Conservation (phyloP, 2,888 invertebrate species). For the Halictus ligatus region DNA sequence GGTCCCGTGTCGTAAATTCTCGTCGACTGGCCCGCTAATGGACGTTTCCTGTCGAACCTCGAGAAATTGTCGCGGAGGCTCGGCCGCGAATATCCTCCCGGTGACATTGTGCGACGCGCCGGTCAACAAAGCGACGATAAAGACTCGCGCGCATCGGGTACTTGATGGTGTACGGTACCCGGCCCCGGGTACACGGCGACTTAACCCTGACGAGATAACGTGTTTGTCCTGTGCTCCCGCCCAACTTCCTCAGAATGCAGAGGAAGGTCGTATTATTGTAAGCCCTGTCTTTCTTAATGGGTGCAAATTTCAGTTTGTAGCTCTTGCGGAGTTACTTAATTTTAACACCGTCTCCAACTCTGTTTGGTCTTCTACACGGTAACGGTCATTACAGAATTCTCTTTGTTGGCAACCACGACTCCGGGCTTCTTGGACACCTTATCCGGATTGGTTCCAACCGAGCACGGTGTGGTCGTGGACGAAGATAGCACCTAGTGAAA, state of each 20-base stretch:
- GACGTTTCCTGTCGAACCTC: constrained; percentile 75
- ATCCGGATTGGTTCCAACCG: no score
- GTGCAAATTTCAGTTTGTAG: not conserved
- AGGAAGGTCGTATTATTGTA: not conserved
- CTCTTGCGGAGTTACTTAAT: not conserved
- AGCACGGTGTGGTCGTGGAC: no score
- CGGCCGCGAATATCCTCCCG: constrained; percentile 51
- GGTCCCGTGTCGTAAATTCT: constrained; percentile 59
- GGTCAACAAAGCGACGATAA: constrained; percentile 52
- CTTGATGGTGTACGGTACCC: constrained; percentile 40
- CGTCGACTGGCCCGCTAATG: constrained; percentile 69
- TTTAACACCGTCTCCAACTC: not conserved
- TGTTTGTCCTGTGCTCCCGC: constrained; percentile 17
- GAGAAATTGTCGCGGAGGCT: constrained; percentile 57
- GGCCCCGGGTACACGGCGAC: constrained; percentile 30
- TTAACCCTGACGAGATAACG: constrained; percentile 50
- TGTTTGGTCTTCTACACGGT: not conserved
- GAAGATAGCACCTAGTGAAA: not conserved
- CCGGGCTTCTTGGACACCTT: no score
- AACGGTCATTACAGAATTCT: not conserved
- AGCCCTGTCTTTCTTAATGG: not conserved
- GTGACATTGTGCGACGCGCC: constrained; percentile 50
- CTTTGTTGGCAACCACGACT: not conserved
- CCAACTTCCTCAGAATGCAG: constrained; percentile 2
- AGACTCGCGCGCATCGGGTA: constrained; percentile 26